Evolutionary conservation across 2,797 vertebrate genomes (phyloP).

Genomic region (Acanthurus tractus): DNA sequence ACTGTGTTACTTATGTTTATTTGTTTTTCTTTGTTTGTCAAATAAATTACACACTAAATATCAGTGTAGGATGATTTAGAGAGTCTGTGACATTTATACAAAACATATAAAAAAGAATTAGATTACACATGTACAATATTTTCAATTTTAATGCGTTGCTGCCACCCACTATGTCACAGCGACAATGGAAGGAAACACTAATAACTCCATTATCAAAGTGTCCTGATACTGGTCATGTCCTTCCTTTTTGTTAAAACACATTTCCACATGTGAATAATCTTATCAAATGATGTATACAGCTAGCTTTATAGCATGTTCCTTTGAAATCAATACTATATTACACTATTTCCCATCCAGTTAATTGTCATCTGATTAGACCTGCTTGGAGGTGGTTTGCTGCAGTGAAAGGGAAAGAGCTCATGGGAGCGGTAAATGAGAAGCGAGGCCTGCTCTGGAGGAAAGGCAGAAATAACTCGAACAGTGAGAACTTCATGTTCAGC

Average conservation of each 20-base stretch:
- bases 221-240: background rate
- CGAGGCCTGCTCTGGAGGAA: slow-evolving; percentile 2
- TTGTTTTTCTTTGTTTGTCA: no score
- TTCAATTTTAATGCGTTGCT: no score
- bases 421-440: slow-evolving; percentile 24
- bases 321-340: background rate
- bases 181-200: no score
- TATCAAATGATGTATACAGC: background rate
- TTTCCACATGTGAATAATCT: background rate
- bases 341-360: background rate
- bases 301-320: background rate
- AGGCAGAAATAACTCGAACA: background rate
- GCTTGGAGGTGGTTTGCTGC: slow-evolving; percentile 11
- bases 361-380: background rate
- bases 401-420: background rate
- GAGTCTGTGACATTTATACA: no score
- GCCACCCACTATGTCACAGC: no score
- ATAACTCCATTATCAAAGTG: background rate
- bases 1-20: no score
- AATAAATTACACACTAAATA: no score
- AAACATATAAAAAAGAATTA: no score
- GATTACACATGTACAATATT: no score
- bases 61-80: no score
- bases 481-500: background rate
- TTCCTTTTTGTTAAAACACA: background rate